phyloP scores from a whole-genome alignment of 2,888 invertebrate species.

The Cryptops parisi region DNA sequence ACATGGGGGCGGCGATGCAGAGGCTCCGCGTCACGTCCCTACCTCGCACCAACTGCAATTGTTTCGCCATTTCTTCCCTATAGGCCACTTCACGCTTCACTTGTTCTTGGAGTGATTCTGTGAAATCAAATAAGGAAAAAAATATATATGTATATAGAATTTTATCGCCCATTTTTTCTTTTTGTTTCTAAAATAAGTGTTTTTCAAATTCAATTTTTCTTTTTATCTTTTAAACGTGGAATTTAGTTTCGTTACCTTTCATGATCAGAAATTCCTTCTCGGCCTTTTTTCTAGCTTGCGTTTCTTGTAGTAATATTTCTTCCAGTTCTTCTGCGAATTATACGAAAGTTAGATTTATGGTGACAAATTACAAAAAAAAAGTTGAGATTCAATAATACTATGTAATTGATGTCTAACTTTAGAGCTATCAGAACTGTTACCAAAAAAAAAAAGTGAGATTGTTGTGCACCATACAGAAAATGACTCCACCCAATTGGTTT shows the following conservation, averaged over 20 bases:
- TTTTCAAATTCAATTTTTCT: not conserved
- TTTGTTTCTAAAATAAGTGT: not conserved
- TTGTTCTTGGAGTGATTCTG: constrained; percentile 29
- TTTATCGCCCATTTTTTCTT: not conserved
- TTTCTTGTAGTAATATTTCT: constrained; percentile 26
- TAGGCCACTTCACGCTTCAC: constrained; percentile 27
- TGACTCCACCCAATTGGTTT: no score
- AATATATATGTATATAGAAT: not conserved
- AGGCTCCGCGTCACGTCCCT: not conserved
- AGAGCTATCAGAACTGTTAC: no score
- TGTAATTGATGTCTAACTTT: no score
- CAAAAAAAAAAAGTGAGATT: no score
- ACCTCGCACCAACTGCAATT: constrained; percentile 30
- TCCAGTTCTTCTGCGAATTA: constrained; percentile 30
- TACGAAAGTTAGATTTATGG: no score
- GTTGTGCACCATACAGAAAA: no score
- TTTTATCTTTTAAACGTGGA: not conserved
- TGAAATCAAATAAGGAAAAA: constrained; percentile 8
- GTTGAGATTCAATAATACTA: no score
- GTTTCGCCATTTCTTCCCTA: constrained; percentile 29
- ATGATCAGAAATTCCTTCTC: not conserved
- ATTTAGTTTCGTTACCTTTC: not conserved
- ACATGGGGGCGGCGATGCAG: not conserved
- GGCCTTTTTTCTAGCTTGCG: constrained; percentile 23
- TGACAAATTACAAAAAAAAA: no score